Evolutionary conservation across 2,888 invertebrate genomes (phyloP), one percentile per base, ranked within the genome.

Genomic region (Neocrepidodera transversa): DNA sequence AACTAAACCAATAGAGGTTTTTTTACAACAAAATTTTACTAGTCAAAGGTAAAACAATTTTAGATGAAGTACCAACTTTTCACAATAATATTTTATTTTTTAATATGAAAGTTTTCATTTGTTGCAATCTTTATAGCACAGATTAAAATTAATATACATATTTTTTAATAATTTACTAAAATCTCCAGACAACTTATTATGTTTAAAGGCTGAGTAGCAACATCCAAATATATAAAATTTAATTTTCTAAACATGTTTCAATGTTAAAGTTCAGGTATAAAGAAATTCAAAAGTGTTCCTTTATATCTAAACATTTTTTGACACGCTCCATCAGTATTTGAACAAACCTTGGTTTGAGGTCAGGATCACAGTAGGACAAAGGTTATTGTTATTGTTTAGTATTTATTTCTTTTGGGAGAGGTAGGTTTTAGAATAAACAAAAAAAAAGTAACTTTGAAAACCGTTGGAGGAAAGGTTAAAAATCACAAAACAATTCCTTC

Each of bases 281-380:
- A 42, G 7, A 42, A 8, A 30, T 30, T 23, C 32, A 32, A 32
- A 32, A 32, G n/a, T 2, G n/a, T 42, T 42, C 13, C n/a, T 42
- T 23, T 45, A 45, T 45, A 45, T 14, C 16, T 45, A 26, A 20
- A 23, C 43, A 13, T 17, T 7, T 35, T 38, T 38, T 2, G 2
- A 43, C 26, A 11, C 13, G 28, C 14, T 45, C 45, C 45, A 45
- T 45, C 45, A 45, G 20, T 26, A 45, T 45, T 45, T 45, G 45
- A 45, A 45, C 45, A 45, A 45, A 45, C 16, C 16, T 45, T 28
- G 26, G 45, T 45, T 26, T 16, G 38, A 16, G 17, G 38, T 4
- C 16, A 35, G 10, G 38, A n/a, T 5, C 11, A 13, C 32, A 32
- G 32, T 32, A 11, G 32, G 32, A 32, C n/a, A 38, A 38, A 17